Conservation (phyloP, 1,140 invertebrate genomes). For the Diorhabda sublineata region DNA sequence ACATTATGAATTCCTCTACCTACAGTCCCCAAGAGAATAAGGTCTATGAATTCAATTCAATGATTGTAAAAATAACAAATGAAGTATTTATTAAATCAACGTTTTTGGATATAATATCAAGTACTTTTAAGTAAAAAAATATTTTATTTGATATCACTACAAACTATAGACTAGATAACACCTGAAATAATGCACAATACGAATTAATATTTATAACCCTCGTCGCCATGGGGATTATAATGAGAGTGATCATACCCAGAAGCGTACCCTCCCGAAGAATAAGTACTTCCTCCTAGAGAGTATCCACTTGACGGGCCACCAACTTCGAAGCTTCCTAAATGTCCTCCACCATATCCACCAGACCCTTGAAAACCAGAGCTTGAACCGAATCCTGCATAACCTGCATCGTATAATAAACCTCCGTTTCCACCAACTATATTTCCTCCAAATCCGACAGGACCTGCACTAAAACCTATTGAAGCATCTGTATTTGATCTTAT, state of each 20-base stretch:
- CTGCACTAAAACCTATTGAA: slow-evolving; percentile 17
- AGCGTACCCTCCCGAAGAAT: background rate
- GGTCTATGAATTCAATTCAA: too few species aligned
- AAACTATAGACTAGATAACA: background rate
- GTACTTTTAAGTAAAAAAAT: too few species aligned
- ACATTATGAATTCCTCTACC: too few species aligned
- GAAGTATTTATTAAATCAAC: too few species aligned
- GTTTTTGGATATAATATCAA: too few species aligned
- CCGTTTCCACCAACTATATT: background rate
- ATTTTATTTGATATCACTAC: too few species aligned
- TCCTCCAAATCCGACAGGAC: slow-evolving; percentile 8
- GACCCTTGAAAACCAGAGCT: slow-evolving; percentile 14
- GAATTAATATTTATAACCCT: slow-evolving; percentile 28
- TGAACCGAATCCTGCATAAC: slow-evolving; percentile 8
- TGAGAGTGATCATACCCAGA: background rate
- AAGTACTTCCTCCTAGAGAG: background rate
- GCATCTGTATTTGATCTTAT: slow-evolving; percentile 23
- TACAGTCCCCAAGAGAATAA: too few species aligned
- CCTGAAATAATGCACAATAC: background rate
- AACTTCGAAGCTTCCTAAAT: background rate
- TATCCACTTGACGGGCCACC: background rate
- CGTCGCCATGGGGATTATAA: slow-evolving; percentile 14
- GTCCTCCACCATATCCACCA: slow-evolving; percentile 13
- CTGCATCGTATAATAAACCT: background rate
- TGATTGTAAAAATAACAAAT: too few species aligned